These are phyloP conservation scores for Sebastes iracundus DNA, from an alignment of 2,797 vertebrate species.

Conservation along the genomic window DNA sequence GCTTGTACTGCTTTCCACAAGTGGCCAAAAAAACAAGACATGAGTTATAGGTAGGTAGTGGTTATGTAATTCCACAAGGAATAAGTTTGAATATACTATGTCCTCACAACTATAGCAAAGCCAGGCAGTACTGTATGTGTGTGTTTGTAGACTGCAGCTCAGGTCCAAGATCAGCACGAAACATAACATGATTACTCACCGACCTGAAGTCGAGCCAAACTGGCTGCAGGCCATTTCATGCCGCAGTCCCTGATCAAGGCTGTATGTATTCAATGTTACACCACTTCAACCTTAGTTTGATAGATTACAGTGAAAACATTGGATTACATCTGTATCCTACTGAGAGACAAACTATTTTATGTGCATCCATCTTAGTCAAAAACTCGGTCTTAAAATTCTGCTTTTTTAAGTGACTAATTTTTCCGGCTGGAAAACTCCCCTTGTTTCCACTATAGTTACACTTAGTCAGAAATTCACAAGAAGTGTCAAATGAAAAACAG, in stretches of 20 bases:
- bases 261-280: slow-evolving; percentile 10
- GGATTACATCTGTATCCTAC: slow-evolving; percentile 13
- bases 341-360: slow-evolving; percentile 4
- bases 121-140: background rate
- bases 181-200: slow-evolving; percentile 29
- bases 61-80: background rate
- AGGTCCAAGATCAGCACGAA: slow-evolving; percentile 27
- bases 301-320: slow-evolving; percentile 29
- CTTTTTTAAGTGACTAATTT: background rate
- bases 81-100: background rate
- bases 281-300: slow-evolving; percentile 21
- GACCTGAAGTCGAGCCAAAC: slow-evolving; percentile 41
- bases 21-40: background rate
- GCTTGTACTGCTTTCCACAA: background rate
- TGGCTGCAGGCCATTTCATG: slow-evolving; percentile 39
- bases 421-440: background rate
- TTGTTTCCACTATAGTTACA: background rate
- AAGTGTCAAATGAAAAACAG: background rate
- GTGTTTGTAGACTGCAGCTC: background rate
- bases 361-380: slow-evolving; percentile 35
- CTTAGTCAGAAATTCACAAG: background rate
- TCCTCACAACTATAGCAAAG: background rate
- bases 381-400: background rate
- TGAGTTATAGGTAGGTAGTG: background rate
- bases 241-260: background rate